Conservation (phyloP, 2,888 invertebrate genomes). For the Lochmaea capreae region DNA sequence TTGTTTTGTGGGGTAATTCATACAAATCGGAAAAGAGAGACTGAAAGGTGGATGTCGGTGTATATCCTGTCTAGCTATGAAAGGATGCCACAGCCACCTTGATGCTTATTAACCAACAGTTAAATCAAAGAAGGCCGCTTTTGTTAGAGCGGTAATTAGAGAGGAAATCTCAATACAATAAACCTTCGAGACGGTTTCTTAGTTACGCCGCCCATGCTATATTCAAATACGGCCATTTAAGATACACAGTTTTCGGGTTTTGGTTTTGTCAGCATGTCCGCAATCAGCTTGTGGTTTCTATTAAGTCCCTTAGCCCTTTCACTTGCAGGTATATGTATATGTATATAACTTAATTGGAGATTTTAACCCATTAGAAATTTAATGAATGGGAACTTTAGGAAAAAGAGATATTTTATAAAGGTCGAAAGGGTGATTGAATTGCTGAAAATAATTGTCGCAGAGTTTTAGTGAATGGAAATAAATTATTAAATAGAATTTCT, state of each 20-base stretch:
- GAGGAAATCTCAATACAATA: constrained; percentile 52
- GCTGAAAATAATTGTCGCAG: background rate
- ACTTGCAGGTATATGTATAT: constrained; percentile 15
- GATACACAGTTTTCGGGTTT: constrained; percentile 30
- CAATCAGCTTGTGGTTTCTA: constrained; percentile 37
- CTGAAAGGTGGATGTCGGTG: background rate
- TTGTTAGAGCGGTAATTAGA: constrained; percentile 53
- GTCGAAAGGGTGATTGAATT: background rate
- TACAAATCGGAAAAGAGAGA: background rate
- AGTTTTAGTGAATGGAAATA: no score
- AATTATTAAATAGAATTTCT: no score
- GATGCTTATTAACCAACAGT: constrained; percentile 44
- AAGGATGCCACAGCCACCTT: constrained; percentile 43
- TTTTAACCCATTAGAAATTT: constrained; percentile 32
- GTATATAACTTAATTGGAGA: constrained; percentile 29
- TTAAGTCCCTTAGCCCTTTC: constrained; percentile 36
- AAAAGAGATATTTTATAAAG: background rate
- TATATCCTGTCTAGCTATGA: constrained; percentile 15
- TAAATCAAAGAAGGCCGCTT: constrained; percentile 51
- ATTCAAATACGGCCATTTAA: constrained; percentile 41
- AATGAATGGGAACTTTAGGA: background rate
- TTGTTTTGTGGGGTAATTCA: background rate
- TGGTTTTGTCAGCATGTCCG: constrained; percentile 34
- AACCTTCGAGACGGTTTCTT: constrained; percentile 43
- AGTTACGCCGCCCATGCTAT: constrained; percentile 44